These are phyloP conservation scores for Leptopterna dolabrata DNA, from an alignment of 2,888 invertebrate species.

Conservation along the genomic window DNA sequence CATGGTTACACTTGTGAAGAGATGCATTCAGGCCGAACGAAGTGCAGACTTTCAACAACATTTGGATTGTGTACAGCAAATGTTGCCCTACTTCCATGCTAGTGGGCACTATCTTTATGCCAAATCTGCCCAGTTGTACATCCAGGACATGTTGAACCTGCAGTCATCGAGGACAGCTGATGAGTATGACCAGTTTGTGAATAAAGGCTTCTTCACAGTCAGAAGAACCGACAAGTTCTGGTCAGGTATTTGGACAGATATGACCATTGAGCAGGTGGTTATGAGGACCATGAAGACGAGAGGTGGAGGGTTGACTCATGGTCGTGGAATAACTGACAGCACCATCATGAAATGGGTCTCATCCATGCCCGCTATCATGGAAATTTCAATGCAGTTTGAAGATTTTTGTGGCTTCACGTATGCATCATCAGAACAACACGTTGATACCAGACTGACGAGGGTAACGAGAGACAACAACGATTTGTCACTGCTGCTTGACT, in stretches of 20 bases:
- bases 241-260: too few species aligned
- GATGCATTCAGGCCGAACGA: constrained; percentile 53
- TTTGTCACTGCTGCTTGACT: neutral
- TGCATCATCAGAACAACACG: too few species aligned
- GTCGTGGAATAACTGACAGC: neutral
- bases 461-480: neutral
- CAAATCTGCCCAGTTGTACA: constrained; percentile 59
- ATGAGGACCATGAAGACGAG: neutral
- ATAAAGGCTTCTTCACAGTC: too few species aligned
- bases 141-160: constrained; percentile 26
- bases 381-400: too few species aligned
- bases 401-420: too few species aligned
- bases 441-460: neutral
- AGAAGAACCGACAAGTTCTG: neutral
- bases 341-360: neutral
- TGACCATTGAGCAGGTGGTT: too few species aligned
- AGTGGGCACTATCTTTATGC: constrained; percentile 63
- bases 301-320: neutral
- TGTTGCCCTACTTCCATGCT: constrained; percentile 60
- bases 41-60: constrained; percentile 59
- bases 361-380: neutral
- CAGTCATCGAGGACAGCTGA: neutral
- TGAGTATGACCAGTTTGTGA: too few species aligned
- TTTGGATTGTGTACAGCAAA: constrained; percentile 59
- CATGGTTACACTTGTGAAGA: constrained; percentile 45